Conservation (phyloP, 2,888 invertebrate genomes). For the Melieria crassipennis region DNA sequence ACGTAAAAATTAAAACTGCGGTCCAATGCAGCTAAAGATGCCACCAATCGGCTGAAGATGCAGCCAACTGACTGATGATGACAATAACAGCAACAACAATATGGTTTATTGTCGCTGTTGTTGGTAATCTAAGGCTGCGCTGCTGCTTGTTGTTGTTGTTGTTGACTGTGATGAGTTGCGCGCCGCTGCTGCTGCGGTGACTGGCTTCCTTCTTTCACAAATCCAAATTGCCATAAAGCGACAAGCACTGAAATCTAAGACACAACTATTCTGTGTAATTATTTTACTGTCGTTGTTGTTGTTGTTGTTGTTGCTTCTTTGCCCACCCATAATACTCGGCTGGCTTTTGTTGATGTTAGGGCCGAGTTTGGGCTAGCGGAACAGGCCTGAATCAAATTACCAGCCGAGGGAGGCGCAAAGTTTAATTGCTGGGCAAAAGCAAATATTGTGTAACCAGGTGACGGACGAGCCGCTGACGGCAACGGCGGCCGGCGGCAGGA, state of each 20-base stretch:
- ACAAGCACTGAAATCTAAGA: conserved; percentile 8
- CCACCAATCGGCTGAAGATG: too few species aligned
- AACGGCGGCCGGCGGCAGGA: background rate
- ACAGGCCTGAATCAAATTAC: conserved; percentile 45
- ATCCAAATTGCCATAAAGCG: conserved; percentile 25
- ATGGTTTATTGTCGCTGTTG: too few species aligned
- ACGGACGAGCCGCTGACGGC: background rate
- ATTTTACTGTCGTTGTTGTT: background rate
- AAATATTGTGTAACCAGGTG: conserved; percentile 28
- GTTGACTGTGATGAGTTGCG: too few species aligned
- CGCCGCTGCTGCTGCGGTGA: conserved; percentile 28
- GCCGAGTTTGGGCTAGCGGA: conserved; percentile 12
- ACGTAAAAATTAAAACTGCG: too few species aligned
- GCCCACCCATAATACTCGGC: background rate
- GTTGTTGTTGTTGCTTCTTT: background rate
- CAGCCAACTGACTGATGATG: too few species aligned
- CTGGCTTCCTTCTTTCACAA: conserved; percentile 41
- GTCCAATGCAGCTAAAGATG: too few species aligned
- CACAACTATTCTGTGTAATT: conserved; percentile 34
- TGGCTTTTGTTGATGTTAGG: background rate
- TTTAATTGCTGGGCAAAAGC: conserved; percentile 6
- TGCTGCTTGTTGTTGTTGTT: too few species aligned
- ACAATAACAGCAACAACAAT: too few species aligned
- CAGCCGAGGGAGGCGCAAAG: conserved; percentile 10
- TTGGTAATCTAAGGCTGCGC: too few species aligned